Conservation (phyloP, 2,113 vertebrate genomes). For the Zapornia atra region DNA sequence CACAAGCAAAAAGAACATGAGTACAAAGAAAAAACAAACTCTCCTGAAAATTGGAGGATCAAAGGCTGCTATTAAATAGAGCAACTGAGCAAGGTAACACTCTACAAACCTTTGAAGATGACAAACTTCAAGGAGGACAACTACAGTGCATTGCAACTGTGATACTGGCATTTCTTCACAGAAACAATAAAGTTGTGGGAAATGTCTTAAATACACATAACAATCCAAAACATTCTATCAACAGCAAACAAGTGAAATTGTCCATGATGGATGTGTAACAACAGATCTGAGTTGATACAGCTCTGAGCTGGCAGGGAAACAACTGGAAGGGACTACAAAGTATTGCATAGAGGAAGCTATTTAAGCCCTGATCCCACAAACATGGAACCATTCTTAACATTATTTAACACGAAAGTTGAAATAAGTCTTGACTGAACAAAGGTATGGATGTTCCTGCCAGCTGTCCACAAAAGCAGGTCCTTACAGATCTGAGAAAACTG, state of each 20-base stretch:
- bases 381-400: background rate
- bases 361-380: background rate
- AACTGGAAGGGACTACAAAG: background rate
- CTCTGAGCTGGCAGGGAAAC: background rate
- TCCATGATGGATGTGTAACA: accelerated
- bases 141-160: background rate
- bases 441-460: background rate
- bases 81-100: background rate
- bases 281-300: background rate
- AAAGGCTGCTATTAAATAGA: background rate
- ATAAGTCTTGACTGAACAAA: background rate
- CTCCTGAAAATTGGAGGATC: background rate
- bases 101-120: background rate
- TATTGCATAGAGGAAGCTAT: background rate
- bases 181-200: background rate
- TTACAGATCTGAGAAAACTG: background rate
- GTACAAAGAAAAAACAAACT: background rate
- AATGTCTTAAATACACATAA: background rate
- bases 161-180: background rate
- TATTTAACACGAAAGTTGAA: background rate
- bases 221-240: background rate
- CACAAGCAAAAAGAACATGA: background rate
- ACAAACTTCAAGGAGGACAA: background rate
- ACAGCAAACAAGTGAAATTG: background rate
- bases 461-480: background rate